Base-by-base conservation (phyloP, 2,113 vertebrate genomes). In the Campylorhamphus procurvoides region DNA sequence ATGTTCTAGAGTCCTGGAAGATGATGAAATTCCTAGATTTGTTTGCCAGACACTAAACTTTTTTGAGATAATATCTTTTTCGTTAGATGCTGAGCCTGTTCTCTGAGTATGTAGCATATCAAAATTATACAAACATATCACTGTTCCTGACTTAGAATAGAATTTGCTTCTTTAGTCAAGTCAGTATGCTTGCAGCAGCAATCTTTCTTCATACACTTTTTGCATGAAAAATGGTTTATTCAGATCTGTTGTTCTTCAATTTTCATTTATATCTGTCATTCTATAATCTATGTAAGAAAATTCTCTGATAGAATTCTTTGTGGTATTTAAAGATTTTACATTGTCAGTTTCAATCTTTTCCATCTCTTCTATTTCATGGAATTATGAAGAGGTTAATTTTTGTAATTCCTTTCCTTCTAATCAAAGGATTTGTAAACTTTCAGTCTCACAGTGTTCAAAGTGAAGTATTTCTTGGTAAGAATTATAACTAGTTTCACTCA, bases 341-440 rank as follows among this genome's bases (percentile, higher is more conserved):
- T 71, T 91, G 64, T 92, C 87, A 81, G 75, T 87, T 96, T 94
- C 96, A 97, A 95, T 97, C 60, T 95, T 95, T 95, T 91, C 55
- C 55, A 80, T 79, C 50, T 96, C 50, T 91, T 94, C 80, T 93
- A 56, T 96, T 91, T 94, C 73, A 77, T 84, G 44, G 17, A 74
- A 59, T 25, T n/a, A 93, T 49, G 14, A 71, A 69, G 80, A 80
- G 91, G 17, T 31, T 71, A 66, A 27, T 47, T 82, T 91, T 40
- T 82, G 92, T 94, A 11, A n/a, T 95, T 95, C 94, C 55, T 93
- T 96, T 89, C 58, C 33, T 78, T 91, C 73, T 72, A 63, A 76
- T 77, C 52, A 81, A 75, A 90, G 28, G 27, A 66, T 96, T 96
- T 97, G 44, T 82, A 89, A 97, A 93, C 83, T 74, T 77, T 37